Conservation (phyloP, 2,888 invertebrate genomes). For the Actias luna region DNA sequence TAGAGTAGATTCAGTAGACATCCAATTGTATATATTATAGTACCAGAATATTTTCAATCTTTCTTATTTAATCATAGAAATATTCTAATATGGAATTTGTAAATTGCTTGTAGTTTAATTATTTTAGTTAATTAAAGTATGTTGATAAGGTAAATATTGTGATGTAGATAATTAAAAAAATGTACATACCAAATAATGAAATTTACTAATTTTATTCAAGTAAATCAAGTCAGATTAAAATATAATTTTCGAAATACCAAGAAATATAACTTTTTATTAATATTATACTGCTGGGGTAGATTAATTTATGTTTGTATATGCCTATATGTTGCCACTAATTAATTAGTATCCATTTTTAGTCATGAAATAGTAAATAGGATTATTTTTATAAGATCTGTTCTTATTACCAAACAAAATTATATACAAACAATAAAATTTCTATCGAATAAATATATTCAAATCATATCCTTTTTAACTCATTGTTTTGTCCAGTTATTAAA, state of each 20-base stretch:
- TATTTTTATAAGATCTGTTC: constrained; percentile 1
- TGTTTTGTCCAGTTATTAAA: not conserved
- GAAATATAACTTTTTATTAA: constrained; percentile 1
- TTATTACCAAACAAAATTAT: not conserved
- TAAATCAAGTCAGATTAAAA: not conserved
- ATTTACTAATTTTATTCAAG: not conserved
- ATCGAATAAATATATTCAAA: not conserved
- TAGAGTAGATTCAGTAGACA: not conserved
- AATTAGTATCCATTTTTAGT: not conserved
- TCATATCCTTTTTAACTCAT: not conserved
- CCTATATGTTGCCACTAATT: not conserved
- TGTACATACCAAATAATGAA: constrained; percentile 52
- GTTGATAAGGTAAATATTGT: constrained; percentile 24
- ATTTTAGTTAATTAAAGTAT: constrained; percentile 20
- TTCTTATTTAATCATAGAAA: not conserved
- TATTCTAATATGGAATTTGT: not conserved
- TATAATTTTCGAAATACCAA: not conserved
- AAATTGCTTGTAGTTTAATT: constrained; percentile 15
- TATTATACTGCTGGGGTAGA: not conserved
- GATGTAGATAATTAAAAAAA: constrained; percentile 63
- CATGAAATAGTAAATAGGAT: not conserved
- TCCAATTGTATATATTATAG: constrained; percentile 1
- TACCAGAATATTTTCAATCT: not conserved
- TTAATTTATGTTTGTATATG: not conserved
- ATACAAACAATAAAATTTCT: not conserved